Base-by-base conservation (phyloP, 2,888 invertebrate genomes). In the Leucophora obtusa region DNA sequence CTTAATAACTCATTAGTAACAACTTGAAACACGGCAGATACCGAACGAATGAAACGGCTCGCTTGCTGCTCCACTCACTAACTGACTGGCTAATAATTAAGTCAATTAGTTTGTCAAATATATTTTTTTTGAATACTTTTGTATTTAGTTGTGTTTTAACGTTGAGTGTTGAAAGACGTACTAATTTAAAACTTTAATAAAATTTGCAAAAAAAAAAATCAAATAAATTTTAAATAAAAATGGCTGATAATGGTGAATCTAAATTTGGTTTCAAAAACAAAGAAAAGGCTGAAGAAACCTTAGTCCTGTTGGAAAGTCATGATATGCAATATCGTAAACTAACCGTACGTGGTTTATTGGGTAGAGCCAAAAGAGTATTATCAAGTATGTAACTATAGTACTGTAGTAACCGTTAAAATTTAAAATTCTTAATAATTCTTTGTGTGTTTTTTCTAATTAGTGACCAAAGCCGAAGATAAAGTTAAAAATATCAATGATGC, bases 201-300 rank as follows among this genome's bases (percentile, higher is more conserved):
- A 38, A 33, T 54, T 10, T 4, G 35, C 50, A 24, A 35, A 63
- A 4, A 33, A 51, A n/a, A 28, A 28, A 6, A 28, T 28, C 7
- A 21, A 21, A 21, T 21, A 21, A 21, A 6, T 28, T 28, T 28
- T 28, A 28, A 28, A 28, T 28, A 28, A 28, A 81, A 62, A 83
- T 83, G 83, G 77, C 83, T 69, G 82, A 82, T 75, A 83, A 79
- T 63, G 80, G 87, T 86, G 93, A 93, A 78, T 91, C 92, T 0
- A 93, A 93, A 83, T 94, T 94, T 89, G 94, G 94, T 0, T 94
- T 94, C 91, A 94, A 94, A 88, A 94, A 94, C 88, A 93, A 92
- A 87, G 93, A 93, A 82, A 94, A 94, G 89, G 94, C 94, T 0
- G 90, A 92, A 84, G 94, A 94, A 84, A 94, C 94, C 0, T 88